Conservation (phyloP, 2,888 invertebrate species). For the Eudemis profundana region DNA sequence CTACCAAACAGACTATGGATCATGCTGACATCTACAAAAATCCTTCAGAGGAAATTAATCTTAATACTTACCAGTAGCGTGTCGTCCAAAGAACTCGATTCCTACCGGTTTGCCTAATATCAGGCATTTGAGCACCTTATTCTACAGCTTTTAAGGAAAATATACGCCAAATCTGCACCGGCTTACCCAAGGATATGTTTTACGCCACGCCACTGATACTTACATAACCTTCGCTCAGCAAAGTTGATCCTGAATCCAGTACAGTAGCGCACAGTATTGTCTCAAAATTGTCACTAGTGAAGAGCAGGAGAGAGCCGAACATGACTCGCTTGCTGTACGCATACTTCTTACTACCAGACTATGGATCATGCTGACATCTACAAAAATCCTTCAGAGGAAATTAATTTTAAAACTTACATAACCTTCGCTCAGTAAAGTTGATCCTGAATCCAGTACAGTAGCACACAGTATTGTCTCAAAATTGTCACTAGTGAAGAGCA, state of each 20-base stretch:
- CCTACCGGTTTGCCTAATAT: too few relatives aligned
- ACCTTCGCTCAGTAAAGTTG: slow-evolving; percentile 79
- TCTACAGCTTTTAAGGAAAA: too few relatives aligned
- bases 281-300: slow-evolving; percentile 89
- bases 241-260: too few relatives aligned
- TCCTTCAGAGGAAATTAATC: slow-evolving; percentile 46
- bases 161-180: too few relatives aligned
- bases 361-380: background rate
- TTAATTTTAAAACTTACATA: slow-evolving; percentile 72
- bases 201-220: slow-evolving; percentile 58
- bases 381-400: slow-evolving; percentile 43
- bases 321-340: slow-evolving; percentile 84
- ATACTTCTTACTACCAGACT: slow-evolving; percentile 60
- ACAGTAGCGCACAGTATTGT: too few relatives aligned
- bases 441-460: slow-evolving; percentile 84
- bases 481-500: slow-evolving; percentile 89
- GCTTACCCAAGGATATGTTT: too few relatives aligned
- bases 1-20: slow-evolving; percentile 55
- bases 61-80: slow-evolving; percentile 76
- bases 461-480: slow-evolving; percentile 89
- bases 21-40: too few relatives aligned
- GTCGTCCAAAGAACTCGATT: too few relatives aligned
- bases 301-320: slow-evolving; percentile 89
- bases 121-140: too few relatives aligned
- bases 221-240: slow-evolving; percentile 85